These are phyloP conservation scores for Lasioglossum calceatum DNA, from an alignment of 2,888 invertebrate species.

Conservation along the genomic window DNA sequence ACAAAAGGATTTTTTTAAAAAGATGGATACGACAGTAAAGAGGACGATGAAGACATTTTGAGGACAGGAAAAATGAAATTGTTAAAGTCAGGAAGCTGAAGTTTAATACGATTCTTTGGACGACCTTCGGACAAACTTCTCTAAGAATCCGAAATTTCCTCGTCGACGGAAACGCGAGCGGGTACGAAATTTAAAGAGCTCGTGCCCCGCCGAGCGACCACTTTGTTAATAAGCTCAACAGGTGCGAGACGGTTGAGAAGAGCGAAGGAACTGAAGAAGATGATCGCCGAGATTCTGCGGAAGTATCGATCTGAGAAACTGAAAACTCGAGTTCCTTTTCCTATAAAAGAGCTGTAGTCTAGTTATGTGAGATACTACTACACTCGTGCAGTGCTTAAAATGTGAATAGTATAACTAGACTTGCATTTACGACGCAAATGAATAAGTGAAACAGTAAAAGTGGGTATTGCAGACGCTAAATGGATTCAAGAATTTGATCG, in stretches of 20 bases:
- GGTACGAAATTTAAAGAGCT: slow-evolving; percentile 31
- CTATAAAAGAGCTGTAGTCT: not conserved
- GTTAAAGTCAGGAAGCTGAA: not conserved
- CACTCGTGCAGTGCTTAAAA: not conserved
- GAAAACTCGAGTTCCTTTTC: not conserved
- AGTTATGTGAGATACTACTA: not conserved
- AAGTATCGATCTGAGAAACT: not conserved
- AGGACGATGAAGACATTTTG: not conserved
- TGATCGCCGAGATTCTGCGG: not conserved
- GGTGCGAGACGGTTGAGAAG: slow-evolving; percentile 50
- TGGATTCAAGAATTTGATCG: not conserved
- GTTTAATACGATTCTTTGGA: not conserved
- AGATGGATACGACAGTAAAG: too few relatives aligned
- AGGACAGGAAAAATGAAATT: not conserved
- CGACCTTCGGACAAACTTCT: too few relatives aligned
- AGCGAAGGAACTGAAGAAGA: slow-evolving; percentile 10
- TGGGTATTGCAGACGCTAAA: not conserved
- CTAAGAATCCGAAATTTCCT: not conserved
- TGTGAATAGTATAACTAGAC: not conserved
- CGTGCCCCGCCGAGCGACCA: slow-evolving; percentile 29
- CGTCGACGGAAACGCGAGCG: not conserved
- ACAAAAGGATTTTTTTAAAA: too few relatives aligned
- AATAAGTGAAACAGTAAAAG: not conserved
- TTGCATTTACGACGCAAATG: not conserved
- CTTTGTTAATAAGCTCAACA: slow-evolving; percentile 72